Conservation (phyloP, 30 jellyfish, hydroid and myxozoan species). For the Cassiopea andromeda region DNA sequence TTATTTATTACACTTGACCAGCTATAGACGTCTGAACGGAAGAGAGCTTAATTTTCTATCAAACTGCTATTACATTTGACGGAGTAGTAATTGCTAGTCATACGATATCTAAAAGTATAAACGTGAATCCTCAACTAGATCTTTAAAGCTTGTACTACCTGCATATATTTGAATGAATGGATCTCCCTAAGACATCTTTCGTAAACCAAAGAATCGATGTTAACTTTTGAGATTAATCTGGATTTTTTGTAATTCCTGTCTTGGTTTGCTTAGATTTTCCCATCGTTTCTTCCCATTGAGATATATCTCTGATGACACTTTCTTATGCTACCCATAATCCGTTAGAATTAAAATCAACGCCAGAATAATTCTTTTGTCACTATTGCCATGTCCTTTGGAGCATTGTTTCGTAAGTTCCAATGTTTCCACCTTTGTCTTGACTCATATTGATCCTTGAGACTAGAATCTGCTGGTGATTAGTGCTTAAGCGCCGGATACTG, state of each 20-base stretch:
- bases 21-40: too few species aligned
- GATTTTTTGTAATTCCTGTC: slow-evolving; percentile 18
- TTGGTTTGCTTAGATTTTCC: slow-evolving; percentile 49
- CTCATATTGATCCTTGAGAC: background rate
- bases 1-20: too few species aligned
- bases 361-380: slow-evolving; percentile 21
- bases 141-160: background rate
- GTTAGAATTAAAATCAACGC: slow-evolving; percentile 14
- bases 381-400: background rate
- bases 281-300: slow-evolving; percentile 39
- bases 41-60: too few species aligned
- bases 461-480: background rate
- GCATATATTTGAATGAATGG: slow-evolving; percentile 20
- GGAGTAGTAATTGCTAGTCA: background rate
- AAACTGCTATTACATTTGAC: too few species aligned
- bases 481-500: background rate
- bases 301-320: slow-evolving; percentile 35
- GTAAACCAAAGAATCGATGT: slow-evolving; percentile 38
- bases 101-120: background rate
- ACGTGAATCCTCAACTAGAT: background rate
- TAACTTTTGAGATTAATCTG: slow-evolving; percentile 34
- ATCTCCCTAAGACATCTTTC: background rate
- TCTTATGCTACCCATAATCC: slow-evolving; percentile 32
- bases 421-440: slow-evolving; percentile 12
- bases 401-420: slow-evolving; percentile 7